Base-by-base conservation (phyloP, 2,113 vertebrate species). In the Hippocampus zosterae region DNA sequence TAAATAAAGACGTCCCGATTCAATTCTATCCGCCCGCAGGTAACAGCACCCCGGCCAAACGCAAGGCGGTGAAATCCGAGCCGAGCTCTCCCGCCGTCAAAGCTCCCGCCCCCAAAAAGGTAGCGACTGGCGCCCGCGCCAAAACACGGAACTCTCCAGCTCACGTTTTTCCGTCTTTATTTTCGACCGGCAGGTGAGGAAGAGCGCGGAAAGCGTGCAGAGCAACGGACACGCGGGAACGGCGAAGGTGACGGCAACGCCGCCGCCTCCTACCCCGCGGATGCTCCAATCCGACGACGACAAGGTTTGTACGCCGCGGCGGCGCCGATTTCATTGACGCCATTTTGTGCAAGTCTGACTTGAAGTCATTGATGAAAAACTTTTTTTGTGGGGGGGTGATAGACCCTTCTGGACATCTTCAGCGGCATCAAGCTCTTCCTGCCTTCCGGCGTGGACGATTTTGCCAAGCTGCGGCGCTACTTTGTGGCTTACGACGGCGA, bases 401-500 rank as follows among this genome's bases (percentile, higher is more conserved):
- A 96, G 94, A 91, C 83, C 0, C 90, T 99, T 86, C 86, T 96
- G 90, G 94, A 99, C 89, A 94, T 99, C 86, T 99, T 99, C 90
- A 96, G 93, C 0, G 97, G 97, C 0, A 95, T 99, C 65, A 96
- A 85, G 92, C 95, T 99, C 0, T 94, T 94, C 87, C 91, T 99
- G 21, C 91, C 97, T 0, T 79, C 84, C 29, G 91, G 94, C 0
- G 88, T 92, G 15, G 88, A 88, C 61, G 93, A 96, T 77, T 96
- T 91, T 0, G 69, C 87, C 25, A 92, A 82, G 12, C 85, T 98
- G 61, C 87, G 90, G 7, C 93, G 97, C 3, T 99, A 99, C 82
- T 98, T 98, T 1, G 83, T 99, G 62, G 96, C 97, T 0, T 99
- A 95, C 0, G 91, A 99, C 1, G 97, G 97, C 12, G 97, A 99